Evolutionary conservation across 2,113 vertebrate genomes (phyloP).

Genomic region (Neoarius graeffei): DNA sequence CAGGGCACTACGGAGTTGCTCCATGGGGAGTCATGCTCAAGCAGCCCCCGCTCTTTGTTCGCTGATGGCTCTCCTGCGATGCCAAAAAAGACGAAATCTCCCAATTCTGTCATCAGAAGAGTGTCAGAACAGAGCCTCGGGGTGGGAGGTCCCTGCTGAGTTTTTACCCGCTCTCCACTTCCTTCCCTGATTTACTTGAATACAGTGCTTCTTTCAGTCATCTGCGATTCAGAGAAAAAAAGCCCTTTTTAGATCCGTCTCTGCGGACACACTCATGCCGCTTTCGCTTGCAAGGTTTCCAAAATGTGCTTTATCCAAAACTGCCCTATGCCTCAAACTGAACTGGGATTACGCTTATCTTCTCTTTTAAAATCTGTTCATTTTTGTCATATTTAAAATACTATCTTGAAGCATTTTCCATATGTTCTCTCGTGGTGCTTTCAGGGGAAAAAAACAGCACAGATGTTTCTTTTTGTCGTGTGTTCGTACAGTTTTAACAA

Average conservation of each 20-base stretch:
- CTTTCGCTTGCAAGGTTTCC: constrained; percentile 15
- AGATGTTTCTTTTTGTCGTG: constrained; percentile 13
- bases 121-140: constrained; percentile 64
- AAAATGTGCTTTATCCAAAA: constrained; percentile 31
- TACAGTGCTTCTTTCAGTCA: constrained; percentile 48
- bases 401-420: neutral
- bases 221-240: constrained; percentile 42
- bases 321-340: constrained; percentile 14
- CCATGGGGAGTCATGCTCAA: constrained; percentile 61
- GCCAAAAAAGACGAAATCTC: constrained; percentile 63
- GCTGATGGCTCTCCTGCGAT: constrained; percentile 54
- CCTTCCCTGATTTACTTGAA: constrained; percentile 50
- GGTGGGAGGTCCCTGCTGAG: constrained; percentile 73
- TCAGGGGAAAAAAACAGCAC: neutral
- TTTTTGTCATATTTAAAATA: neutral
- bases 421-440: neutral
- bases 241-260: constrained; percentile 27
- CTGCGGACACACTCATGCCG: neutral
- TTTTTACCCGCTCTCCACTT: constrained; percentile 61
- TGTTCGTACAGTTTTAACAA: constrained; percentile 1
- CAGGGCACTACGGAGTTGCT: constrained; percentile 63
- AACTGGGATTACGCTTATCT: constrained; percentile 8
- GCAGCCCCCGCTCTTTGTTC: constrained; percentile 72
- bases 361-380: neutral
- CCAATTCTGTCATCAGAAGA: constrained; percentile 61